Conservation (phyloP, 2,797 vertebrate species). For the Zenarchopterus dispar region DNA sequence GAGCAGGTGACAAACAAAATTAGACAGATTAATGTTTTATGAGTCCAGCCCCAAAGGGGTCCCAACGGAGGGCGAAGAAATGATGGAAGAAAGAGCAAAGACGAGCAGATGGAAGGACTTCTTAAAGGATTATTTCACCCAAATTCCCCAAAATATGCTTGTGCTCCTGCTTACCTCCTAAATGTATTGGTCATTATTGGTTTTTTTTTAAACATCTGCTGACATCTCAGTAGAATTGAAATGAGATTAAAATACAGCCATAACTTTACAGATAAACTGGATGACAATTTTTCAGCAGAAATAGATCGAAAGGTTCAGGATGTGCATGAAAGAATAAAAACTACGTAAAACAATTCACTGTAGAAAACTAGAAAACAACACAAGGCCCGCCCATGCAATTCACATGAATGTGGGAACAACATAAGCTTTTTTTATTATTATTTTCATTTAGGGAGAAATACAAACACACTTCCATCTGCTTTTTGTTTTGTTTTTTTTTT, state of each 20-base stretch:
- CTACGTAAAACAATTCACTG: too few species aligned
- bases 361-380: too few species aligned
- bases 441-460: too few species aligned
- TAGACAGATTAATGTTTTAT: slow-evolving; percentile 43
- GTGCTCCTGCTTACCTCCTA: neutral
- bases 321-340: too few species aligned
- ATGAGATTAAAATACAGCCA: neutral
- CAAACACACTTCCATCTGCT: too few species aligned
- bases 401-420: too few species aligned
- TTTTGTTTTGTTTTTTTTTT: too few species aligned
- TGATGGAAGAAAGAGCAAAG: slow-evolving; percentile 3
- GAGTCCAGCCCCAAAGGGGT: slow-evolving; percentile 24
- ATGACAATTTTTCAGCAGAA: neutral
- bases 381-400: too few species aligned
- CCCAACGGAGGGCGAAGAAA: slow-evolving; percentile 1
- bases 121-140: neutral
- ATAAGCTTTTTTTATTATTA: too few species aligned
- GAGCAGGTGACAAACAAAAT: slow-evolving; percentile 26
- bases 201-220: neutral
- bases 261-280: neutral
- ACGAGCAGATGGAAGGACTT: neutral
- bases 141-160: neutral
- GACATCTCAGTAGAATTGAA: neutral
- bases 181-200: neutral
- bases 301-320: too few species aligned